phyloP scores from a whole-genome alignment of 2,113 vertebrate genomes.

The Odontophorus gujanensis region DNA sequence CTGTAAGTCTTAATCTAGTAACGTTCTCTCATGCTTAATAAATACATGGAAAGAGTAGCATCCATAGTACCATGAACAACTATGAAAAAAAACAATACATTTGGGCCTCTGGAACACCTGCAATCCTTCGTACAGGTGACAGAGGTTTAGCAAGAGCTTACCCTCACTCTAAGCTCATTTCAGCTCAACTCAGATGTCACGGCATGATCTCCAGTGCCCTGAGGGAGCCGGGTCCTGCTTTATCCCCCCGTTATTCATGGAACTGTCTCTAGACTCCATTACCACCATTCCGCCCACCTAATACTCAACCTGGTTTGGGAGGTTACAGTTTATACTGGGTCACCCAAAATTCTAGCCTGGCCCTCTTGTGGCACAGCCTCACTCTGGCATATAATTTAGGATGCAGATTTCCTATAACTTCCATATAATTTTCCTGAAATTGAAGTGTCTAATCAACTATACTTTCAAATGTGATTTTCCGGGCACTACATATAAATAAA shows the following conservation, averaged over 20 bases:
- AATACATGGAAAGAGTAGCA: neutral
- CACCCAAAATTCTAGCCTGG: neutral
- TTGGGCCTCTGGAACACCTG: neutral
- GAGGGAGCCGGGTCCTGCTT: neutral
- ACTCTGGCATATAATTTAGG: neutral
- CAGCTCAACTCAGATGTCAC: neutral
- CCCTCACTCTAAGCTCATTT: accelerated
- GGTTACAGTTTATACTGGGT: neutral
- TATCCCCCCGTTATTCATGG: neutral
- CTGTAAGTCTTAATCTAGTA: neutral
- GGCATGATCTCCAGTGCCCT: neutral
- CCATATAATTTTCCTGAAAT: neutral
- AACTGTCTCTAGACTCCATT: neutral
- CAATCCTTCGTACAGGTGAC: neutral
- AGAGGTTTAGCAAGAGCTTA: neutral
- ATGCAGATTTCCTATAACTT: neutral
- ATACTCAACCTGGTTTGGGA: neutral
- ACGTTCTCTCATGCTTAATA: neutral
- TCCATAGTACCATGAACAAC: neutral
- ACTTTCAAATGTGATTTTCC: neutral
- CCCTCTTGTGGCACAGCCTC: accelerated
- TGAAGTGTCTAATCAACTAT: neutral
- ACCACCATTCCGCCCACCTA: neutral
- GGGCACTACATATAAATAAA: neutral
- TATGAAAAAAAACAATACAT: neutral